Percentiles rank a stretch among this genome's conserved stretches.
These are phyloP conservation scores for Clarias pachynema DNA, from an alignment of 2,797 vertebrate genomes.

Conservation along the genomic window DNA sequence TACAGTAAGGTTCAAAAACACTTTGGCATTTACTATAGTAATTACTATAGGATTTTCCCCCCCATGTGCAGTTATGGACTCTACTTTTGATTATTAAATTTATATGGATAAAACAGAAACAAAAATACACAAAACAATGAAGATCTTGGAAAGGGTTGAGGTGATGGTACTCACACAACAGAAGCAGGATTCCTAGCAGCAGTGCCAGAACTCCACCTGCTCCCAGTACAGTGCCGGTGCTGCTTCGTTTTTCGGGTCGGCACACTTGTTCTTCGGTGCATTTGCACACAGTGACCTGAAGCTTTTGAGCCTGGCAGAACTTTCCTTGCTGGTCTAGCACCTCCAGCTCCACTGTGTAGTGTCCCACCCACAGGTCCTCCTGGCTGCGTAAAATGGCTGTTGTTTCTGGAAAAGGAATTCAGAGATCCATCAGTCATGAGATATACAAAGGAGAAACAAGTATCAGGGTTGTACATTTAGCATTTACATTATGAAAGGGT, in stretches of 20 bases:
- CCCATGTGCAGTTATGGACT: too few relatives aligned
- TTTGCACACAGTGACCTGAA: constrained; percentile 69
- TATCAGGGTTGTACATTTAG: neutral
- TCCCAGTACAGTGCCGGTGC: constrained; percentile 49
- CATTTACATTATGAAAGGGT: neutral
- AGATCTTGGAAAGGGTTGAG: neutral
- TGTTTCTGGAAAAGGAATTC: constrained; percentile 61
- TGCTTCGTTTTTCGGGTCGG: fast-evolving
- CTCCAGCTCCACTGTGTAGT: constrained; percentile 64
- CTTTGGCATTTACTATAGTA: too few relatives aligned
- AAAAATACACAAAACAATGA: neutral
- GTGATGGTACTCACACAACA: constrained; percentile 71
- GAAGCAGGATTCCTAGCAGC: constrained; percentile 75
- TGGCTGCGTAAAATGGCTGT: constrained; percentile 67
- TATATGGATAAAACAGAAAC: too few relatives aligned
- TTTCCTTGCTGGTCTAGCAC: constrained; percentile 74
- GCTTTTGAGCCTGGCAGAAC: constrained; percentile 61
- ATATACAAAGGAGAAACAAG: neutral
- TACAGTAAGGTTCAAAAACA: too few relatives aligned
- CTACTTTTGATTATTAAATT: too few relatives aligned
- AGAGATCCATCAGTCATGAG: neutral
- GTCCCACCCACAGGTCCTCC: constrained; percentile 68
- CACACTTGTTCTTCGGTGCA: constrained; percentile 62
- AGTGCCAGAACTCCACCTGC: constrained; percentile 66
- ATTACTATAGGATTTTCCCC: too few relatives aligned